Conservation (phyloP, 2,888 invertebrate genomes). For the Zaprionus obscuricornis region DNA sequence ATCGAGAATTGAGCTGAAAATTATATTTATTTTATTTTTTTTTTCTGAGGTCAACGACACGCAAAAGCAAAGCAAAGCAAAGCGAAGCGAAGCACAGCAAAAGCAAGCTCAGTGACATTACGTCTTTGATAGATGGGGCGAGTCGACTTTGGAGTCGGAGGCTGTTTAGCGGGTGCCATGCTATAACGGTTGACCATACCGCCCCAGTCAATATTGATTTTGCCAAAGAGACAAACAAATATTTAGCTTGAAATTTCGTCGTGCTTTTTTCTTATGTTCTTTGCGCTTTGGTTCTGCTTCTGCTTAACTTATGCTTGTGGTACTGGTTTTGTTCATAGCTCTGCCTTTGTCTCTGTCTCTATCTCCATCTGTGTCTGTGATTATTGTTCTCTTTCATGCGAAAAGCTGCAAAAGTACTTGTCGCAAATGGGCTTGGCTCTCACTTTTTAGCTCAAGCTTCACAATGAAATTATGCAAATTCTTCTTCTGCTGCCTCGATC, state of each 20-base stretch:
- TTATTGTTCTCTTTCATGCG: constrained; percentile 19
- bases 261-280: too few relatives aligned
- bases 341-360: too few relatives aligned
- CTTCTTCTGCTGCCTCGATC: not conserved
- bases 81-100: too few relatives aligned
- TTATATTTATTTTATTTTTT: too few relatives aligned
- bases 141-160: constrained; percentile 26
- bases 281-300: too few relatives aligned
- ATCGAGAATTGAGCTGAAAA: too few relatives aligned
- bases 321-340: not conserved
- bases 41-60: constrained; percentile 49
- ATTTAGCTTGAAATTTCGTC: constrained; percentile 44
- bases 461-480: constrained; percentile 62
- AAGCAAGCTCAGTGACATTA: constrained; percentile 48
- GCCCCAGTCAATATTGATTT: constrained; percentile 71
- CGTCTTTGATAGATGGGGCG: constrained; percentile 42
- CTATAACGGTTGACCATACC: constrained; percentile 49
- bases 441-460: constrained; percentile 52
- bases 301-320: not conserved
- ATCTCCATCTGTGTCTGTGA: not conserved
- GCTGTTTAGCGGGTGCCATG: constrained; percentile 45
- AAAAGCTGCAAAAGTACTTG: constrained; percentile 44
- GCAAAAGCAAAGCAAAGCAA: too few relatives aligned
- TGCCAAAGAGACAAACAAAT: constrained; percentile 62
- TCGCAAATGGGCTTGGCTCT: constrained; percentile 54